Evolutionary conservation across 30 jellyfish, hydroid and myxozoan genomes (phyloP), one percentile per base, ranked within the genome.

Genomic region (Aurelia aurita): DNA sequence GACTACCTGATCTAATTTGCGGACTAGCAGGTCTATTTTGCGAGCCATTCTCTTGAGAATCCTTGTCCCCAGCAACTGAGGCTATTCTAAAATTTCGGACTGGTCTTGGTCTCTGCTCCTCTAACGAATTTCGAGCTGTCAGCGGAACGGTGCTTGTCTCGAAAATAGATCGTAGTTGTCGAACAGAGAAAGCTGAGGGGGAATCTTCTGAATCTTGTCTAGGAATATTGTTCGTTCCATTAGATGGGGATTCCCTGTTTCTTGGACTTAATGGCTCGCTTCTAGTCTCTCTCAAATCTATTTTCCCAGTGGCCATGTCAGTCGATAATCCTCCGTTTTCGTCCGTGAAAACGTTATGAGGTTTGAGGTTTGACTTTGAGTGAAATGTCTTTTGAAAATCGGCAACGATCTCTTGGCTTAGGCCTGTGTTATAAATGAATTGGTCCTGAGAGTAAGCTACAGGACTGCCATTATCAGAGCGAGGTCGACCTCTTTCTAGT

Each of bases 401-500:
- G 51, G 84, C 58, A 18, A 83, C 66, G 26, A 83, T 61, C 2
- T 58, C 81, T 28, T 49, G 60, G 29, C 64, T 39, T 15, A 59
- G 22, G 3, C 93, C 81, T 32, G 77, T 34, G 59, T 83, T 83
- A 51, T 18, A 83, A 25, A 83, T 83, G 64, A 69, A 83, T 15
- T 70, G 49, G 20, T 32, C 79, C 25, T 74, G 84, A 6, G 44
- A 0, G 32, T 21, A 44, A 45, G 69, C 18, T 59, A 86, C 60
- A 5, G 99, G 99, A 65, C 95, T 88, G 29, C 99, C 99, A 55
- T 32, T 49, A 19, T 95, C 99, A 39, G 97, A 32, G 2, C 98
- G 87, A 53, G 97, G 95, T 11, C 98, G 92, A 58, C 99, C 91
- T 31, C 83, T 63, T 54, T 79, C 91, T 51, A 95, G 55, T 11